Conservation (phyloP, 37 sponge, comb jelly and placozoan species). For the Hexactinellida sp. region DNA sequence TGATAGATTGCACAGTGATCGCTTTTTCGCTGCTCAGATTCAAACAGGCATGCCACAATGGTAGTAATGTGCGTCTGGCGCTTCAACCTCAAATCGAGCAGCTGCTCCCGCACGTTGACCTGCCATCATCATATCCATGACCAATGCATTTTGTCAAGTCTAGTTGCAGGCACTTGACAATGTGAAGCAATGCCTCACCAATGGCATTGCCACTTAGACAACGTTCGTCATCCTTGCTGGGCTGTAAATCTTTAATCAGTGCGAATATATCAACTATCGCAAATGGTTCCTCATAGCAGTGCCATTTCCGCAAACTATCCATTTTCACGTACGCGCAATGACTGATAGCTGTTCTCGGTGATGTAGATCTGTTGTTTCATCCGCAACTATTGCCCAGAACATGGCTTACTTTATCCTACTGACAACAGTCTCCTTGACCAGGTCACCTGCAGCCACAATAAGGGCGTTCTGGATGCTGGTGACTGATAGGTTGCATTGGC, state of each 20-base stretch:
- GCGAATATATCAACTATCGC: background rate
- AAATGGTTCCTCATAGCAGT: background rate
- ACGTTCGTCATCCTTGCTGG: conserved; percentile 17
- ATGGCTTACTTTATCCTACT: background rate
- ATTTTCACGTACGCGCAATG: background rate
- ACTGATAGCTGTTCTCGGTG: background rate
- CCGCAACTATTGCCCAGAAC: background rate
- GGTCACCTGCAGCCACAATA: background rate
- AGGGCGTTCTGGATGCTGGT: background rate
- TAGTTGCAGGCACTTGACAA: conserved; percentile 13
- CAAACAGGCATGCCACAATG: conserved; percentile 20
- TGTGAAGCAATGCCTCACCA: conserved; percentile 15
- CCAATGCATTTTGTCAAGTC: conserved; percentile 23
- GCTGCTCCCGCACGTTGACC: conserved; percentile 21
- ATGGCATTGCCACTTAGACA: conserved; percentile 17
- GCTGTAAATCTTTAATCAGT: background rate
- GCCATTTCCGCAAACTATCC: background rate
- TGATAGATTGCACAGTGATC: conserved; percentile 18
- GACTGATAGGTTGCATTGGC: background rate
- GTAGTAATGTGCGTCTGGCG: conserved; percentile 19
- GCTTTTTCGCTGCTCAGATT: background rate
- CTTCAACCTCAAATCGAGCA: conserved; percentile 12
- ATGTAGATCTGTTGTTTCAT: background rate
- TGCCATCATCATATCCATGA: conserved; percentile 25
- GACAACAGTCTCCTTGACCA: background rate